Conservation (phyloP, 1,140 invertebrate genomes). For the Branchinecta lynchi region DNA sequence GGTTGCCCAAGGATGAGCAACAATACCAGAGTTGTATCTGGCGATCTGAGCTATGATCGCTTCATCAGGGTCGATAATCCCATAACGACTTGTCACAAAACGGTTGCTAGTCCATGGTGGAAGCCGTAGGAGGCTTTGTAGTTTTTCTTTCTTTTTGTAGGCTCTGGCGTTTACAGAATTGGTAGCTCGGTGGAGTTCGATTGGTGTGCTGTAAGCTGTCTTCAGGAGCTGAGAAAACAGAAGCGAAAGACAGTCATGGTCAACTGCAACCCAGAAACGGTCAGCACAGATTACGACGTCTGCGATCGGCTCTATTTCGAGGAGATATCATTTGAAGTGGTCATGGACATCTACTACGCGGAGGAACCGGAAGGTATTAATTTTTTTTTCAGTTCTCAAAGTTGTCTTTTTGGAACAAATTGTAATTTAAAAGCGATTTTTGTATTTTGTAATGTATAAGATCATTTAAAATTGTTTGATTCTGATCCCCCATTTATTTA, state of each 20-base stretch:
- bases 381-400: neutral
- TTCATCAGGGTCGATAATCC: no score
- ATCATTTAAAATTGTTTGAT: no score
- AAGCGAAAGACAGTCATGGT: slow-evolving; percentile 91
- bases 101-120: no score
- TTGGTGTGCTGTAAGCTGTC: slow-evolving; percentile 95
- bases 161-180: slow-evolving; percentile 96
- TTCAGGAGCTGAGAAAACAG: slow-evolving; percentile 71
- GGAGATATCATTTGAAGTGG: slow-evolving; percentile 97
- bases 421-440: no score
- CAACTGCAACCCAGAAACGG: slow-evolving; percentile 99
- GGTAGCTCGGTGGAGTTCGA: slow-evolving; percentile 99
- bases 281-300: slow-evolving; percentile 99
- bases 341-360: slow-evolving; percentile 94
- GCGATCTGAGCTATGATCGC: no score
- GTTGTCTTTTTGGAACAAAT: no score
- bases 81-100: no score
- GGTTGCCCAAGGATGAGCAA: no score
- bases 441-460: no score
- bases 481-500: no score
- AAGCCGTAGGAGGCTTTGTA: no score
- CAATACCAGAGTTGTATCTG: no score
- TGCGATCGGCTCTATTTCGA: slow-evolving; percentile 97
- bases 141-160: slow-evolving; percentile 28
- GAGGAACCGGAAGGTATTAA: slow-evolving; percentile 78